Evolutionary conservation across 53 echinoderm and acorn worm species (phyloP), one percentile per base, ranked within the genome.

Genomic region (Mesocentrotus franciscanus): DNA sequence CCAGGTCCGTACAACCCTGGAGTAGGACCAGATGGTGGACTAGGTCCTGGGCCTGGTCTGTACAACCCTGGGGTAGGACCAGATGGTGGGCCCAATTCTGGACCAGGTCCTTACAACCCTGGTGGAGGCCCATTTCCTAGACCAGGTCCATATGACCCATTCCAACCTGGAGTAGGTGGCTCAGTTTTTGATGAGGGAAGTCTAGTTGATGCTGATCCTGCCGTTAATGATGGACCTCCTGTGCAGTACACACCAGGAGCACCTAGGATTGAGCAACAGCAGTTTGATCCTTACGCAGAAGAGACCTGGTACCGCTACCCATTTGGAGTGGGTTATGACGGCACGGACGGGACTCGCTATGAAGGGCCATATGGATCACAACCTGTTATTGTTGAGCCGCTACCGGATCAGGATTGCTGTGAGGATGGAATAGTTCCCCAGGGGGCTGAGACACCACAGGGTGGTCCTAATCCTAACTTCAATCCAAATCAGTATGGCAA

Each of bases 231-330:
- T 59, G 75, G 78, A 35, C 93, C 92, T 13, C 92, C 92, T 14
- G 18, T 75, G 26, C 89, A 56, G 29, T 75, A 92, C 57, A 15
- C 56, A 18, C 74, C 56, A 10, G 94, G 94, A 68, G 36, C 42
- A 13, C 83, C 94, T 10, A 83, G 79, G 33, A 24, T 94, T 34
- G 94, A 94, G 36, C 94, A 94, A 11, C 94, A 94, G 83, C 85
- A 61, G 2, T 61, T 94, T 15, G 85, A 94, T 84, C 94, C 94
- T 10, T 93, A 75, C 29, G 93, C 93, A 32, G 94, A 61, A 22
- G 94, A 94, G 20, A 94, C 94, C 59, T 94, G 83, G 94, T 84
- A 84, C 85, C 32, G 68, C 11, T 94, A 94, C 22, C 94, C 85
- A 15, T 94, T 81, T 84, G 94, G 94, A 9, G 94, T 81, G 4